Percentiles rank a stretch among this genome's conserved stretches.
Evolutionary conservation across 1,140 invertebrate genomes (phyloP).

Genomic region (Adoxophyes honmai): DNA sequence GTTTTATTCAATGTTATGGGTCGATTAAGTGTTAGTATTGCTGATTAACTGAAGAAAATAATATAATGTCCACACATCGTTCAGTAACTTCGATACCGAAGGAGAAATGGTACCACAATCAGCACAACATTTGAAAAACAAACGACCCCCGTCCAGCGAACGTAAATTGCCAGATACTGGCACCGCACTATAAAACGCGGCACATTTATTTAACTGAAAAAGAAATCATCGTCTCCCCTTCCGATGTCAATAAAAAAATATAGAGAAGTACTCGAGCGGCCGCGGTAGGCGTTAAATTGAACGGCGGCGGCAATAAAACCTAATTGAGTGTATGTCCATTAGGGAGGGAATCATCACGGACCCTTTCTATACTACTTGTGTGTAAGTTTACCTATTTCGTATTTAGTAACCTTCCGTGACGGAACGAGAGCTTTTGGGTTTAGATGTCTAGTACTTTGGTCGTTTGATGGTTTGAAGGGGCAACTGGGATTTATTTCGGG

Average conservation of each 20-base stretch:
- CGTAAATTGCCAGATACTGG: too few species aligned
- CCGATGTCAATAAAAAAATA: conserved; percentile 59
- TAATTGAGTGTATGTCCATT: conserved; percentile 72
- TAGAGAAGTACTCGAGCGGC: conserved; percentile 48
- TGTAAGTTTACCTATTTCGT: conserved; percentile 13
- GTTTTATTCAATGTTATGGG: too few species aligned
- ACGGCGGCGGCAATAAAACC: conserved; percentile 59
- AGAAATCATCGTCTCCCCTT: conserved; percentile 18
- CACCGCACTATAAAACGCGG: neutral
- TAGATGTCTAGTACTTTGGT: neutral
- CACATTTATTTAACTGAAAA: conserved; percentile 6
- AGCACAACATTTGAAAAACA: too few species aligned
- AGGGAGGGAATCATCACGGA: conserved; percentile 44
- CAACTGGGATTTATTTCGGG: neutral
- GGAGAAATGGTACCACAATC: too few species aligned
- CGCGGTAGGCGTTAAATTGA: conserved; percentile 66
- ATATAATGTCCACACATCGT: too few species aligned
- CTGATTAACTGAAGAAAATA: too few species aligned
- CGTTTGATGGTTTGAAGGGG: neutral
- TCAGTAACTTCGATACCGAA: too few species aligned
- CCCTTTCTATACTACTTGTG: conserved; percentile 12
- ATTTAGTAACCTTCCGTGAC: neutral
- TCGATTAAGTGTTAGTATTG: too few species aligned
- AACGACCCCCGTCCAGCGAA: too few species aligned
- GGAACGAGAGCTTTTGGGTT: neutral